Conservation (phyloP, 2,113 vertebrate species). For the Tachysurus vachellii region DNA sequence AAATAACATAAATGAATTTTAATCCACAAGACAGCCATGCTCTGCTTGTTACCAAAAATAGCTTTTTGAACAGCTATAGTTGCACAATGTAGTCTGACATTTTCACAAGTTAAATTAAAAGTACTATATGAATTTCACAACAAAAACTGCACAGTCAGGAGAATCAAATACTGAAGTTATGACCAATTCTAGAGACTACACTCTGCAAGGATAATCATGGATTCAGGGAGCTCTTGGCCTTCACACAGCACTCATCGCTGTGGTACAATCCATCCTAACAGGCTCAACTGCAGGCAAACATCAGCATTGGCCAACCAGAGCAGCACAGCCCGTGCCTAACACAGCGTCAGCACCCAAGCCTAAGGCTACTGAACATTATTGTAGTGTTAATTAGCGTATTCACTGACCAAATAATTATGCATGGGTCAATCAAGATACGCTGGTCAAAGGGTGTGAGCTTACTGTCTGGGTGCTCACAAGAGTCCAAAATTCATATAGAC, state of each 20-base stretch:
- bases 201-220: slow-evolving; percentile 60
- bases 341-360: slow-evolving; percentile 56
- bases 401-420: slow-evolving; percentile 75
- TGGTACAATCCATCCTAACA: slow-evolving; percentile 55
- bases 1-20: background rate
- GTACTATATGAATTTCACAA: slow-evolving; percentile 1
- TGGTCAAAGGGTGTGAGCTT: slow-evolving; percentile 65
- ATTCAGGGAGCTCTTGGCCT: slow-evolving; percentile 53
- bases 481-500: background rate
- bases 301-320: slow-evolving; percentile 62
- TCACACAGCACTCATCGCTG: slow-evolving; percentile 33
- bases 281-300: slow-evolving; percentile 58
- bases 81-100: background rate
- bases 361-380: slow-evolving; percentile 64
- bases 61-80: slow-evolving; percentile 1
- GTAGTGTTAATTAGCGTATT: slow-evolving; percentile 73
- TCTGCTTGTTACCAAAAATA: background rate
- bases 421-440: slow-evolving; percentile 70
- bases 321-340: slow-evolving; percentile 58
- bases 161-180: background rate
- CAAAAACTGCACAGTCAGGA: background rate
- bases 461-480: slow-evolving; percentile 42
- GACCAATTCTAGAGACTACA: background rate
- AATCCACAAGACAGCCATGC: background rate
- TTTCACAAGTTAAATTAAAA: background rate